Conservation (phyloP, 2,888 invertebrate genomes). For the Conomelus anceps region DNA sequence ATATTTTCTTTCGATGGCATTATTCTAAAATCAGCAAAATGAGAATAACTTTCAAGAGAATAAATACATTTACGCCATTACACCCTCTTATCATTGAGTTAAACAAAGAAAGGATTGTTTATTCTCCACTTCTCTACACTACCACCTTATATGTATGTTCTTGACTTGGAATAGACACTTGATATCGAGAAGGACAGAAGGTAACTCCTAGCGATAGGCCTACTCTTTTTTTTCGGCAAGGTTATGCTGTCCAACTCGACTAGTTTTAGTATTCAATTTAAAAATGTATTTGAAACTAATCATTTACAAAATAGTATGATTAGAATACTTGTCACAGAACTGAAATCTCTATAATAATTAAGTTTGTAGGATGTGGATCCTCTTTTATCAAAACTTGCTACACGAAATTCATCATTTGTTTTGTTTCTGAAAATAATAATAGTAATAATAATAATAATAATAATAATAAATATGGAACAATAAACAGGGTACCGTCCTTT, state of each 20-base stretch:
- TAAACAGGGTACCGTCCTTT: too few relatives aligned
- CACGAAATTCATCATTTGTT: neutral
- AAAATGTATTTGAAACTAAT: too few relatives aligned
- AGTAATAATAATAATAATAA: too few relatives aligned
- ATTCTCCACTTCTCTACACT: neutral
- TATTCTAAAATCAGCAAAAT: too few relatives aligned
- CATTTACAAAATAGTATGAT: neutral
- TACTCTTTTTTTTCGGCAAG: neutral
- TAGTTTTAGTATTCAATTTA: too few relatives aligned
- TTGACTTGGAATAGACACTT: neutral
- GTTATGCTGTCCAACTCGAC: neutral
- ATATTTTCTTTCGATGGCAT: too few relatives aligned
- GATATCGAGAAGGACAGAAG: neutral
- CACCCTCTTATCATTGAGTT: neutral
- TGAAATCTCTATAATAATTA: neutral
- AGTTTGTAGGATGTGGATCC: neutral
- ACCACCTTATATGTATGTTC: neutral
- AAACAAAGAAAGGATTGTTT: neutral
- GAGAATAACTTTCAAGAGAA: too few relatives aligned
- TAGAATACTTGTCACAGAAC: neutral
- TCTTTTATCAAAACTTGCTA: neutral
- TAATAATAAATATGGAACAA: too few relatives aligned
- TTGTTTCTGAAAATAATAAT: too few relatives aligned
- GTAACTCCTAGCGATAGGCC: neutral
- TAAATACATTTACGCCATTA: neutral